Base-by-base conservation (phyloP, 2,888 invertebrate species). In the Dyspetes luteomarginatus region DNA sequence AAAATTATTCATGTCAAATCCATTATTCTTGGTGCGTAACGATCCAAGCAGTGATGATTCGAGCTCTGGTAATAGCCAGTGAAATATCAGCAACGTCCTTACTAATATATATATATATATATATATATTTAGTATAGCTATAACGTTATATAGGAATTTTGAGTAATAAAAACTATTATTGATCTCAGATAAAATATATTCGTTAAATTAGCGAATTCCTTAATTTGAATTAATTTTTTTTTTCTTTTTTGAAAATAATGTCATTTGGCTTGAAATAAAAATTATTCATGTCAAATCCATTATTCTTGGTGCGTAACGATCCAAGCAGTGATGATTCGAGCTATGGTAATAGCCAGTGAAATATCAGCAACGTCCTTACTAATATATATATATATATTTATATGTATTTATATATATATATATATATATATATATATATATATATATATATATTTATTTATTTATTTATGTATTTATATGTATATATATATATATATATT, bases 271-370 rank as follows among this genome's bases (percentile, higher is more conserved):
- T 36, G 2, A 12, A 36, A 12, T 12, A 2, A 36, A 36, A 36
- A 7, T 36, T 1, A 12, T 36, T 36, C 36, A 7, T 12, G 12
- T 36, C 36, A 12, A 36, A 36, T 36, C 12, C 9, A 12, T 36
- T 3, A 2, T 36, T 12, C 36, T 36, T 3, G 12, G 36, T 17
- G 26, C 7, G 62, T n/a, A 3, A 3, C 45, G 45, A 48, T 45
- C 15, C 30, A 45, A 76, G 22, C 17, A 24, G 22, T 15, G 55
- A 69, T 28, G 55, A 62, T 62, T 60, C 56, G 28, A 26, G 12
- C 1, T 43, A 26, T 12, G 68, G 41, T 45, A 76, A 69, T 62
- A 45, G 15, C 22, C 43, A 56, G 30, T 5, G 62, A 62, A 64
- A 48, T 64, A 24, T 62, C 22, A 22, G 24, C 45, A 56, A 41